Percentiles rank a stretch among this genome's conserved stretches.
phyloP scores from a whole-genome alignment of 2,888 invertebrate species.

The Lottia scabra region DNA sequence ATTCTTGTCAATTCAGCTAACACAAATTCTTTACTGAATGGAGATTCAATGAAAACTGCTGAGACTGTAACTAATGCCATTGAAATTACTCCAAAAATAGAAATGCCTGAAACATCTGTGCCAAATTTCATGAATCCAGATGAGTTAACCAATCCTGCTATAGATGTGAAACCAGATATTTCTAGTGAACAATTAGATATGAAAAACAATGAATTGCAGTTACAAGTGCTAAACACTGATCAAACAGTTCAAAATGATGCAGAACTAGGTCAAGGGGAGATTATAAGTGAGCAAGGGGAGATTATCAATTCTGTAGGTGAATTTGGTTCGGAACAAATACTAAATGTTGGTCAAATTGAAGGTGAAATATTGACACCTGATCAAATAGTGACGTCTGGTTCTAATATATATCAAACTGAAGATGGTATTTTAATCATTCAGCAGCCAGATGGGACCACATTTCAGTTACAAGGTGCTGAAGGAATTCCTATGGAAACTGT shows the following conservation, averaged over 20 bases:
- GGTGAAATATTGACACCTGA: slow-evolving; percentile 26
- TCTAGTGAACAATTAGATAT: too few relatives aligned
- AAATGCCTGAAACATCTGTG: background rate
- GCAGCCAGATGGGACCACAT: slow-evolving; percentile 62
- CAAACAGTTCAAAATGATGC: too few relatives aligned
- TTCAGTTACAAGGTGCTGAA: slow-evolving; percentile 63
- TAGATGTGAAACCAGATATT: too few relatives aligned
- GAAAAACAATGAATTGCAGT: too few relatives aligned
- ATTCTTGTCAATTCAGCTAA: too few relatives aligned
- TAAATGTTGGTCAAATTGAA: slow-evolving; percentile 23
- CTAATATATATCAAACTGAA: slow-evolving; percentile 59
- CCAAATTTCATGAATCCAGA: background rate
- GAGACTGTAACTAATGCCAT: too few relatives aligned
- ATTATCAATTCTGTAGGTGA: background rate
- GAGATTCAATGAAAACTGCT: too few relatives aligned
- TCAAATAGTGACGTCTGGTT: slow-evolving; percentile 22
- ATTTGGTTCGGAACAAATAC: slow-evolving; percentile 5
- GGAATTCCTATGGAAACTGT: slow-evolving; percentile 66
- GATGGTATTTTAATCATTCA: slow-evolving; percentile 63
- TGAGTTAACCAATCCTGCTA: background rate
- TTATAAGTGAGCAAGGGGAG: background rate
- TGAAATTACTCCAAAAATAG: too few relatives aligned
- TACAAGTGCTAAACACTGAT: too few relatives aligned
- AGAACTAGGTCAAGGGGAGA: too few relatives aligned
- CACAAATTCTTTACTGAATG: too few relatives aligned